Evolutionary conservation across 2,888 invertebrate species (phyloP).

Genomic region (Temnothorax unifasciatus): DNA sequence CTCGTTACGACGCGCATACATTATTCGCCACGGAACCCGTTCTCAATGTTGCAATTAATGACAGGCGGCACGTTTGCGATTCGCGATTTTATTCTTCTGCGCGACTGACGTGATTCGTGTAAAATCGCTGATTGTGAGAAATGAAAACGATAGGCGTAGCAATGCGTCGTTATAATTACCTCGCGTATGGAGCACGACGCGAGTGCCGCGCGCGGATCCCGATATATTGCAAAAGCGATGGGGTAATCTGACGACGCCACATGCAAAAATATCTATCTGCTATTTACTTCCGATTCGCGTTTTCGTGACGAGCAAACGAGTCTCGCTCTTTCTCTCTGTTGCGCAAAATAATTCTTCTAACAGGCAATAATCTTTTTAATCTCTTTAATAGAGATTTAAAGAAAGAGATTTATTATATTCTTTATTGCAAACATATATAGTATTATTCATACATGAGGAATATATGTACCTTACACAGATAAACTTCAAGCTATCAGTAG

Average conservation of each 20-base stretch:
- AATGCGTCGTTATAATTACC: constrained; percentile 52
- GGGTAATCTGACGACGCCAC: constrained; percentile 59
- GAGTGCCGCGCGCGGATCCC: neutral
- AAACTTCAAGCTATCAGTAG: neutral
- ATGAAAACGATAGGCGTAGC: constrained; percentile 45
- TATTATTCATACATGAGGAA: neutral
- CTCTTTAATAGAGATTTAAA: neutral
- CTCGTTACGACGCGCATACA: constrained; percentile 35
- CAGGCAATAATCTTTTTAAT: neutral
- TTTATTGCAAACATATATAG: neutral
- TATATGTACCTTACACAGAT: neutral
- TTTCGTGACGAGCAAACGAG: constrained; percentile 27
- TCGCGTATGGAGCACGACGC: constrained; percentile 47
- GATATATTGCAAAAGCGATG: constrained; percentile 64
- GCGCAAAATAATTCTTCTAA: neutral
- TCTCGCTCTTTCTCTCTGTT: neutral
- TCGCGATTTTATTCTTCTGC: constrained; percentile 32
- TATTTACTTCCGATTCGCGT: constrained; percentile 2
- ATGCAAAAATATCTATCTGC: constrained; percentile 57
- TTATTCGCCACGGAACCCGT: constrained; percentile 42
- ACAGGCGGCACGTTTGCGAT: constrained; percentile 28
- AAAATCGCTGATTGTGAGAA: constrained; percentile 53
- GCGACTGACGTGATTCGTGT: constrained; percentile 28
- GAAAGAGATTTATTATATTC: neutral
- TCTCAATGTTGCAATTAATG: constrained; percentile 54